Evolutionary conservation across 2,113 vertebrate genomes (phyloP).

Genomic region (Microcebus lehilahytsara): DNA sequence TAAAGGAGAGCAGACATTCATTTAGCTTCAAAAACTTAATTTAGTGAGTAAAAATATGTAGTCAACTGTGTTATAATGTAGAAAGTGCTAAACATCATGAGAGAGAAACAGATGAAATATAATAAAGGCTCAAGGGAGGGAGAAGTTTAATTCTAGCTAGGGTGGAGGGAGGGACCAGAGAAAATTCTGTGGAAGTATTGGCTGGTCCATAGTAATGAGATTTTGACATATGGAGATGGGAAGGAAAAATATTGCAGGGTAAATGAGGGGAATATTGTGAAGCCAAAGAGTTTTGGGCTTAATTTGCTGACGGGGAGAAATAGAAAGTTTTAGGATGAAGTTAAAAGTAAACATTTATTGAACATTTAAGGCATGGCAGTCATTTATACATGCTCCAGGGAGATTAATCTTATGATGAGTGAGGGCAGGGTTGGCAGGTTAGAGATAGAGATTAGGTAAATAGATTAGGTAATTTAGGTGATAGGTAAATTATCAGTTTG

Average conservation of each 20-base stretch:
- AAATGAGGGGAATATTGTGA: background rate
- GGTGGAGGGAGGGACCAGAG: background rate
- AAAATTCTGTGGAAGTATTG: background rate
- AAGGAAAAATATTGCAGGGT: background rate
- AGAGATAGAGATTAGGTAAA: background rate
- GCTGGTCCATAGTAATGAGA: background rate
- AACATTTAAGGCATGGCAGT: background rate
- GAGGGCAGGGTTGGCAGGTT: background rate
- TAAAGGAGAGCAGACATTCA: background rate
- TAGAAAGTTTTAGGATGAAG: constrained; percentile 34
- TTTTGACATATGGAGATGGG: background rate
- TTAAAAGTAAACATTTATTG: constrained; percentile 7
- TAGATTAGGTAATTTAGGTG: constrained; percentile 4
- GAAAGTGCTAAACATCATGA: background rate
- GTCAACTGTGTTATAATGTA: constrained; percentile 3
- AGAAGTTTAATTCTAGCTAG: background rate
- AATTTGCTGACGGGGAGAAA: background rate
- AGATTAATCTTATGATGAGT: background rate
- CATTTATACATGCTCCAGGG: background rate
- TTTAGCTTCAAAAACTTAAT: background rate
- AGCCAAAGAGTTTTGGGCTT: background rate
- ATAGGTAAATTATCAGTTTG: constrained; percentile 1
- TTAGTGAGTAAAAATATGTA: background rate
- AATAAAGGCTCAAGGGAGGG: background rate
- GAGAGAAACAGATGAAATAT: background rate